These are phyloP conservation scores for Anhinga anhinga DNA, from an alignment of 2,113 vertebrate species.

Conservation along the genomic window DNA sequence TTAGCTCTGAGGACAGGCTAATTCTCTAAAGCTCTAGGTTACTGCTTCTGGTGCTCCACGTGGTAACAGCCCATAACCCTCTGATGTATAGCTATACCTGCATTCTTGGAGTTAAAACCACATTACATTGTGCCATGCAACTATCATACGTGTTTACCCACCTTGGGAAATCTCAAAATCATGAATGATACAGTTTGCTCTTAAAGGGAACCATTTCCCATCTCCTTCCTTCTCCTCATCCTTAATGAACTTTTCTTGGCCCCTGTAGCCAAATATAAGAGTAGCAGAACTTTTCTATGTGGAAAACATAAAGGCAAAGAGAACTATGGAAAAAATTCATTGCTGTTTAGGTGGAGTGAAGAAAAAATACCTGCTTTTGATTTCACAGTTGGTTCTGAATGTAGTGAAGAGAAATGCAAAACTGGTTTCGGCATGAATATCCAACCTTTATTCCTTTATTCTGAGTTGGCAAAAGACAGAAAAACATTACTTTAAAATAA, in stretches of 20 bases:
- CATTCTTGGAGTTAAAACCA: not conserved
- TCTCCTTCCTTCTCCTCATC: not conserved
- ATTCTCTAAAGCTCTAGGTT: not conserved
- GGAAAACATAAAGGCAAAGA: not conserved
- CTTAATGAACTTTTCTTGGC: not conserved
- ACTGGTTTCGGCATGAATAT: not conserved
- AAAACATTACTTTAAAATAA: not conserved
- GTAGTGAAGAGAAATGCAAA: not conserved
- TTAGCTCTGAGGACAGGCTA: not conserved
- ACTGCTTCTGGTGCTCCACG: not conserved
- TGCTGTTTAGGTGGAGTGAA: not conserved
- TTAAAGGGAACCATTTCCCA: not conserved
- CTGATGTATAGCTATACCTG: not conserved
- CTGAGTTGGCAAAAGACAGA: not conserved
- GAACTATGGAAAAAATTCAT: not conserved
- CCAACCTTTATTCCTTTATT: not conserved
- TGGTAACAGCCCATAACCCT: fast-evolving
- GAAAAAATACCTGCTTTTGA: not conserved
- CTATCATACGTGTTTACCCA: not conserved
- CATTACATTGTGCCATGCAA: not conserved
- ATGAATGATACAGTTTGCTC: not conserved
- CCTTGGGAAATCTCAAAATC: not conserved
- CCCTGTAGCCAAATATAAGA: not conserved
- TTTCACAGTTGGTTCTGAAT: not conserved
- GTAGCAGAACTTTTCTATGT: not conserved